Evolutionary conservation across 2,113 vertebrate genomes (phyloP).

Genomic region (Menidia beryllina): DNA sequence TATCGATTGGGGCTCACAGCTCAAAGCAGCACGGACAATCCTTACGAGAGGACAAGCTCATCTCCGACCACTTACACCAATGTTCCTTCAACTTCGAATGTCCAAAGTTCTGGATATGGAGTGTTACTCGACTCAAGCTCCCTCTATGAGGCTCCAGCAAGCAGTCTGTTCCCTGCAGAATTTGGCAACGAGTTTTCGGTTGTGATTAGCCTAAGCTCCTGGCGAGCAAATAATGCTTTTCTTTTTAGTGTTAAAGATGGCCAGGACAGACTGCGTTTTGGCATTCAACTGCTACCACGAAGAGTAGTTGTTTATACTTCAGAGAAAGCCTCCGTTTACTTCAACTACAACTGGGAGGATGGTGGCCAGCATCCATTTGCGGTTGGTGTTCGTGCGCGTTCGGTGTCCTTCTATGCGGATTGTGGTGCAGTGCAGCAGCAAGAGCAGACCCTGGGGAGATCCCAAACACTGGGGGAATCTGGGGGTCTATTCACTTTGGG

Average conservation of each 20-base stretch:
- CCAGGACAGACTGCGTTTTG: conserved; percentile 88
- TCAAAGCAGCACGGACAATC: conserved; percentile 77
- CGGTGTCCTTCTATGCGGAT: conserved; percentile 85
- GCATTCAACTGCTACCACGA: conserved; percentile 90
- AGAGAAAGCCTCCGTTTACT: conserved; percentile 86
- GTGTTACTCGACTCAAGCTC: conserved; percentile 83
- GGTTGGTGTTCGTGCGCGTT: conserved; percentile 81
- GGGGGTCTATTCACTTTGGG: conserved; percentile 88
- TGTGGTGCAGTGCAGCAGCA: conserved; percentile 87
- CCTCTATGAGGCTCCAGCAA: conserved; percentile 82
- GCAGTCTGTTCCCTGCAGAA: conserved; percentile 81
- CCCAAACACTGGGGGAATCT: conserved; percentile 78
- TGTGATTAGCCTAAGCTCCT: conserved; percentile 88
- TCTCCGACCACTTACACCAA: conserved; percentile 61
- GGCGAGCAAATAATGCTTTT: conserved; percentile 91
- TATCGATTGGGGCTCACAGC: conserved; percentile 86
- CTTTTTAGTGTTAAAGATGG: conserved; percentile 89
- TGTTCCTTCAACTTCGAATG: conserved; percentile 76
- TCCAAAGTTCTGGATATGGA: conserved; percentile 80
- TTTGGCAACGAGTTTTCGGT: conserved; percentile 87
- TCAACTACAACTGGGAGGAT: conserved; percentile 89
- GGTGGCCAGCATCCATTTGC: conserved; percentile 89
- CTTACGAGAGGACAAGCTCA: conserved; percentile 68
- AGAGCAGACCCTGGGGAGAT: conserved; percentile 80
- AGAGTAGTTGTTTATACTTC: conserved; percentile 88